Base-by-base conservation (phyloP, 2,113 vertebrate species). In the Platycercus adscitus region DNA sequence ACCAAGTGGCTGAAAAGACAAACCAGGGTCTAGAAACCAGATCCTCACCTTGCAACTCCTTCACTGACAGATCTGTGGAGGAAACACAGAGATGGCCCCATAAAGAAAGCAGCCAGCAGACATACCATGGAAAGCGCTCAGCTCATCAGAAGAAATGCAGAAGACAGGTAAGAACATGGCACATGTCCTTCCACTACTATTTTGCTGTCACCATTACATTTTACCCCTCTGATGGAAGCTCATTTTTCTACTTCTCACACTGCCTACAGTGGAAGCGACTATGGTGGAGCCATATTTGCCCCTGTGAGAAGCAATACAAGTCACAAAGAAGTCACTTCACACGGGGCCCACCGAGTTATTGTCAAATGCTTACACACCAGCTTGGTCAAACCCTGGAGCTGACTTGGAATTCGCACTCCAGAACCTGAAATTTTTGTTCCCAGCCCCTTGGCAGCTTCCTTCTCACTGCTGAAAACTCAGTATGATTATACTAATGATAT, bases 31-130 rank as follows among this genome's bases (percentile, higher is more conserved):
- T 61, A 87, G 49, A 75, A 80, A 75, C 6, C 68, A 89, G 61
- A 72, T 91, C 47, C 94, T 97, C 72, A 97, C 97, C 96, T 97
- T 89, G 94, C 82, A 97, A 37, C 75, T 97, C 95, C 75, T 96
- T 63, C 85, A 97, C 63, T 0, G 95, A 70, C 83, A 97, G 80
- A 93, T 97, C 97, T 97, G 96, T 85, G 82, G 53, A 94, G 81
- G 70, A 88, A 90, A 89, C 43, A 95, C 6, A 95, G 35, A 95
- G 35, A 92, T 46, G 24, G 56, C 31, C 43, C 39, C 23, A 46
- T 93, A 61, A 95, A 75, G 20, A 23, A 81, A 91, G 44, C 65
- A 93, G 28, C 12, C 56, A 78, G 77, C 35, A 90, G 28, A 49
- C 21, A 44, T 24, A 63, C 3, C 26, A 6, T 52, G 17, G 3